phyloP scores from a whole-genome alignment of 2,888 invertebrate genomes.

The Hedychridium roseum region DNA sequence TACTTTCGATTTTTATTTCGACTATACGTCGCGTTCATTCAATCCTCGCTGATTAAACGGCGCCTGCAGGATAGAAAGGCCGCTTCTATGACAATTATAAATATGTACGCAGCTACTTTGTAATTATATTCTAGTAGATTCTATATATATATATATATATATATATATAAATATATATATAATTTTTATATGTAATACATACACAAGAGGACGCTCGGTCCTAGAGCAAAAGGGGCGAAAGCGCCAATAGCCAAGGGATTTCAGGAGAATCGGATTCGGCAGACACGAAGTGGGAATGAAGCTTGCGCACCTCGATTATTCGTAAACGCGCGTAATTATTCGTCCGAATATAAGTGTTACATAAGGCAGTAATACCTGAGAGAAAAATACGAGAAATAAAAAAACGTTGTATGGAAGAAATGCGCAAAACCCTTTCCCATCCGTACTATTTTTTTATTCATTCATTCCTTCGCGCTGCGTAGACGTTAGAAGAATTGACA shows the following conservation, averaged over 20 bases:
- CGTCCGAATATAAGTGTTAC: slow-evolving; percentile 27
- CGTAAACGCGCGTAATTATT: slow-evolving; percentile 36
- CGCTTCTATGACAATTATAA: slow-evolving; percentile 44
- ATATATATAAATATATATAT: slow-evolving; percentile 49
- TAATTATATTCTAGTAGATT: slow-evolving; percentile 42
- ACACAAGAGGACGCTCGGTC: slow-evolving; percentile 26
- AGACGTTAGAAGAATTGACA: too few species aligned
- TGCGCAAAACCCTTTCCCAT: too few species aligned
- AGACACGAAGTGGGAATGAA: slow-evolving; percentile 22
- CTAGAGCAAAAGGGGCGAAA: slow-evolving; percentile 19
- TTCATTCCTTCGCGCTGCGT: too few species aligned
- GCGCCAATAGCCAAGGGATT: too few species aligned
- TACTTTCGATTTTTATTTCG: too few species aligned
- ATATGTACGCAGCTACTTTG: slow-evolving; percentile 48
- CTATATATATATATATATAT: too few species aligned
- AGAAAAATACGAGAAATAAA: slow-evolving; percentile 38
- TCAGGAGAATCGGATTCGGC: too few species aligned
- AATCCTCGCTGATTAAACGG: too few species aligned
- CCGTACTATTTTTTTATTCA: too few species aligned
- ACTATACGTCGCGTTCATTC: too few species aligned
- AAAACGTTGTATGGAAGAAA: slow-evolving; percentile 39
- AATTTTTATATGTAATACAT: slow-evolving; percentile 34
- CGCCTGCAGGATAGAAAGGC: slow-evolving; percentile 23
- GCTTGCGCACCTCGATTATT: slow-evolving; percentile 35
- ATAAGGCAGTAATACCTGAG: slow-evolving; percentile 29